Base-by-base conservation (phyloP, 2,888 invertebrate genomes). In the Acrobasis suavella region DNA sequence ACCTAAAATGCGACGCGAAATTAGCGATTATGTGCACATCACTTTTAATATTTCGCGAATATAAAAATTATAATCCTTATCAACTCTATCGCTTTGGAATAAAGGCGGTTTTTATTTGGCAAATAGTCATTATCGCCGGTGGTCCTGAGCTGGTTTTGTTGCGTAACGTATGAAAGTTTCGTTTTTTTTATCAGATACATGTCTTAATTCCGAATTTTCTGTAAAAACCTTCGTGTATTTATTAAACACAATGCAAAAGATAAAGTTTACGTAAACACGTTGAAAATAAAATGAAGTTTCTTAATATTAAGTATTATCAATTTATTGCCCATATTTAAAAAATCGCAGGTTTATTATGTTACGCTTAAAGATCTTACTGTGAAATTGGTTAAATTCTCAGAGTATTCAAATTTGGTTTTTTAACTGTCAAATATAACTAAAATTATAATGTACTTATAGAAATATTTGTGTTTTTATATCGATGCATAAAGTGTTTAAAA, bases 11-110 rank as follows among this genome's bases (percentile, higher is more conserved):
- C 66, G 66, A 65, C 61, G 63, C 61, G 62, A 68, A 68, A 68
- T 68, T 68, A 80, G 80, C 75, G 80, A 83, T 84, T 83, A 85
- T 82, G 80, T 76, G 81, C 77, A 74, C 85, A 83, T 85, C 82
- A 83, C 81, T 85, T 83, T 80, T 78, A 81, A 78, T 65, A 76
- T 79, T 80, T 56, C 74, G 72, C 72, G 68, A 68, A 71, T 72
- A n/a, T 73, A 75, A 71, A 71, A 65, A 72, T 70, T 70, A 9
- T 12, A 46, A 52, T 60, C 9, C 54, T 15, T 50, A 52, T 63
- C 42, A 39, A 55, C 67, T 58, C 58, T 64, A 60, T 6, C 14
- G 0, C 51, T n/a, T 60, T 56, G 63, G 9, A 17, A 59, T 67
- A 69, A 63, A 54, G 62, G 58, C 37, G 38, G n/a, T 64, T 55